A percentile compares a stretch with the other conserved stretches of the same genome.
Conservation (phyloP, 2,888 invertebrate genomes). For the Polyommatus icarus region DNA sequence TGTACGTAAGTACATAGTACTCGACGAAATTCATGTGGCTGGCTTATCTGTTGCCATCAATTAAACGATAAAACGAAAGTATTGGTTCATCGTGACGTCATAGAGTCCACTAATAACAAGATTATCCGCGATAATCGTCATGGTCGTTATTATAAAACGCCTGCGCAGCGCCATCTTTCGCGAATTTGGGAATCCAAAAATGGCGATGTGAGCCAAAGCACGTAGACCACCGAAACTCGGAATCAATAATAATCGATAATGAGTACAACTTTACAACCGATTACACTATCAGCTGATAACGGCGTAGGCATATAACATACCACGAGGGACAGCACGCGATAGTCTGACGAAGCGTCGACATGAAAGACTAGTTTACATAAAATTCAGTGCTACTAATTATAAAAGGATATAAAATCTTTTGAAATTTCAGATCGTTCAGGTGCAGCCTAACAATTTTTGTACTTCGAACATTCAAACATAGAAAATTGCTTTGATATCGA, state of each 20-base stretch:
- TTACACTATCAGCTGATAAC: not conserved
- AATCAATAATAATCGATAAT: slow-evolving; percentile 19
- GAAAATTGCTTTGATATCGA: no score
- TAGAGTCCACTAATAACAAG: not conserved
- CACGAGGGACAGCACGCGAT: not conserved
- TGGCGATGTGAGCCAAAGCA: not conserved
- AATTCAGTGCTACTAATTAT: not conserved
- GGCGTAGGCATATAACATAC: not conserved
- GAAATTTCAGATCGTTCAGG: not conserved
- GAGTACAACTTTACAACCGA: slow-evolving; percentile 15
- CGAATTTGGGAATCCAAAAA: not conserved
- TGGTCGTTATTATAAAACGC: not conserved
- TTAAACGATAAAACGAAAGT: not conserved
- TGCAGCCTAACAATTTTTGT: no score
- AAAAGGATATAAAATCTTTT: not conserved
- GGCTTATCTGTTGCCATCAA: not conserved
- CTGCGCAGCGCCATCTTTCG: not conserved
- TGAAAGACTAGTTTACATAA: not conserved
- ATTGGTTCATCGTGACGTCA: not conserved
- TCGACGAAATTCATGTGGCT: not conserved
- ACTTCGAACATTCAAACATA: no score
- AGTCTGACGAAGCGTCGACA: not conserved
- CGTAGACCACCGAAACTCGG: slow-evolving; percentile 10
- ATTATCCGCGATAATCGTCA: not conserved
- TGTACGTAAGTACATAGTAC: not conserved